phyloP scores from a whole-genome alignment of 1,140 invertebrate species.

The Stenopsyche tienmushanensis region DNA sequence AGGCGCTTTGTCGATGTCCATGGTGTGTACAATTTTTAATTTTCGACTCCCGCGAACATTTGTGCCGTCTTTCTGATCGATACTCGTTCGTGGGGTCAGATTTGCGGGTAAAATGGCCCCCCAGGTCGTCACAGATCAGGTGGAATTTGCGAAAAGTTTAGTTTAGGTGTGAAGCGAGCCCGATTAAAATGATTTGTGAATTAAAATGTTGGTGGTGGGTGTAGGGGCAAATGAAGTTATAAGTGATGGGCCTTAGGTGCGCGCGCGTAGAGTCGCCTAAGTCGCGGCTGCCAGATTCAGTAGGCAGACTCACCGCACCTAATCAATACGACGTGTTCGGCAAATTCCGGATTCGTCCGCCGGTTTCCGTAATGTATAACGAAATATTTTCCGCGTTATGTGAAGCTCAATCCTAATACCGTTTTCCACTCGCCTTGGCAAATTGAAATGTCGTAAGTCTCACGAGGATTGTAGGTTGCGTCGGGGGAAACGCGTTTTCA shows the following conservation, averaged over 20 bases:
- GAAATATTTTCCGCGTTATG: conserved; percentile 35
- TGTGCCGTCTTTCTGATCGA: too few relatives aligned
- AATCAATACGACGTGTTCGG: conserved; percentile 56
- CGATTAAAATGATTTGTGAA: conserved; percentile 40
- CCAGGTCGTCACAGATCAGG: too few relatives aligned
- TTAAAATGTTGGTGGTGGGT: conserved; percentile 31
- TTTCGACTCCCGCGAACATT: too few relatives aligned
- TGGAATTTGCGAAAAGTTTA: too few relatives aligned
- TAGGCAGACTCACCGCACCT: conserved; percentile 55
- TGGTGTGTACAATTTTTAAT: too few relatives aligned
- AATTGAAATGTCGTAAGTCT: conserved; percentile 60
- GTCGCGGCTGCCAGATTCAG: not conserved
- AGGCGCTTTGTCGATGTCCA: too few relatives aligned
- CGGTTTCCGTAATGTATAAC: conserved; percentile 19
- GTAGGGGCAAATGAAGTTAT: conserved; percentile 39
- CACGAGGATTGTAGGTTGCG: conserved; percentile 54
- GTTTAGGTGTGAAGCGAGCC: not conserved
- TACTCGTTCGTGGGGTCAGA: too few relatives aligned
- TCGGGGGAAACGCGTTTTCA: too few relatives aligned
- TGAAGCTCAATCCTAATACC: conserved; percentile 47
- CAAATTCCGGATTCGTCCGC: conserved; percentile 46
- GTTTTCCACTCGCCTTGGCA: conserved; percentile 58
- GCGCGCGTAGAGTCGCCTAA: not conserved
- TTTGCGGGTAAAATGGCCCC: too few relatives aligned
- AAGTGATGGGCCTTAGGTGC: conserved; percentile 14